These are phyloP conservation scores for Galeopsomyia nigrocyanea DNA, from an alignment of 2,888 invertebrate species.

Conservation along the genomic window DNA sequence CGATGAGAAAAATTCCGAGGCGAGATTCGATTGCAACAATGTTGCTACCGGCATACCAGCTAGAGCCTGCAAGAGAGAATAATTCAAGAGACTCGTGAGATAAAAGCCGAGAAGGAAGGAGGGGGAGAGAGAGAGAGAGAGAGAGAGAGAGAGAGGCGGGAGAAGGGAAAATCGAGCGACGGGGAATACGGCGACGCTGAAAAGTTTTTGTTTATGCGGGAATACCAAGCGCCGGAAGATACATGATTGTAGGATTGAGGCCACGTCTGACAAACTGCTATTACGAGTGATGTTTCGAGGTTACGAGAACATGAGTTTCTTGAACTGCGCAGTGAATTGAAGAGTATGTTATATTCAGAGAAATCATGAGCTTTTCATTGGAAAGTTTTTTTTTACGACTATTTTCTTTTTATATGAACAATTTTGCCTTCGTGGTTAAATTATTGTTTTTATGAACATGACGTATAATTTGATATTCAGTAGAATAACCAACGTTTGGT, in stretches of 20 bases:
- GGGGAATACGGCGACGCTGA: conserved; percentile 26
- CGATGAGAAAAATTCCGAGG: conserved; percentile 27
- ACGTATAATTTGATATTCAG: too few species aligned
- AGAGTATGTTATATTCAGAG: too few species aligned
- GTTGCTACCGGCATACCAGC: conserved; percentile 5
- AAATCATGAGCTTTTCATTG: too few species aligned
- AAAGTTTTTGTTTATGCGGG: conserved; percentile 32
- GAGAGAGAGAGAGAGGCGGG: conserved; percentile 5
- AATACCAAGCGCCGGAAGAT: conserved; percentile 8
- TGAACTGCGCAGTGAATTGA: too few species aligned
- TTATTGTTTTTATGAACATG: too few species aligned
- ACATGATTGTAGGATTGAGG: conserved; percentile 8
- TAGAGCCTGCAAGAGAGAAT: conserved; percentile 33
- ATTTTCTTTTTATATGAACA: too few species aligned
- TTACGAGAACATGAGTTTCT: too few species aligned
- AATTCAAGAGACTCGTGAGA: conserved; percentile 31
- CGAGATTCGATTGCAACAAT: conserved; percentile 38
- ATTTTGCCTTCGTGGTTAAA: too few species aligned
- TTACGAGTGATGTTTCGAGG: too few species aligned
- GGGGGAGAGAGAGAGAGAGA: background rate
- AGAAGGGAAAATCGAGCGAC: conserved; percentile 2
- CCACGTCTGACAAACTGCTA: too few species aligned
- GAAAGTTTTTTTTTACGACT: too few species aligned
- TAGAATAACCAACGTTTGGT: too few species aligned
- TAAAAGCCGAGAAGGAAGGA: background rate